A percentile compares a stretch with the other conserved stretches of the same genome.
phyloP scores from a whole-genome alignment of 2,888 invertebrate genomes.

The Synanthedon tipuliformis region DNA sequence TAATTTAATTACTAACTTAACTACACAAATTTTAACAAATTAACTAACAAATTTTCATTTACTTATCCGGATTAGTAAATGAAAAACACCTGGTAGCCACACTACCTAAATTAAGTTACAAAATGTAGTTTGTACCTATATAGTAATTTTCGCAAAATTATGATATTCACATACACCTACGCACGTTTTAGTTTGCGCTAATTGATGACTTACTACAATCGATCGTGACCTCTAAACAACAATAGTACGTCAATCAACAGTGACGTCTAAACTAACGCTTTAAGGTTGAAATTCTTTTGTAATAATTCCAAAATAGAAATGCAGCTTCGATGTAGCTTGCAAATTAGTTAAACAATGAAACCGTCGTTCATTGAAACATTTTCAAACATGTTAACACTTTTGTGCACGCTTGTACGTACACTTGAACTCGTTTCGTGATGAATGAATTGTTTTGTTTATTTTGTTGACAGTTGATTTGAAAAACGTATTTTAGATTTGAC shows the following conservation, averaged over 20 bases:
- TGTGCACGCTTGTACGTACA: slow-evolving; percentile 44
- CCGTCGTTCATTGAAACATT: slow-evolving; percentile 22
- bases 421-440: slow-evolving; percentile 54
- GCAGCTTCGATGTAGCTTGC: slow-evolving; percentile 11
- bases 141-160: slow-evolving; percentile 8
- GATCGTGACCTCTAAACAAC: slow-evolving; percentile 25
- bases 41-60: too few relatives aligned
- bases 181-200: slow-evolving; percentile 23
- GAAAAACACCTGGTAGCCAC: too few relatives aligned
- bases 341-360: slow-evolving; percentile 35
- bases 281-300: slow-evolving; percentile 1
- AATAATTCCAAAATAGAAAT: slow-evolving; percentile 2
- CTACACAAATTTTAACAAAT: too few relatives aligned
- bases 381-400: slow-evolving; percentile 19
- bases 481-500: too few relatives aligned
- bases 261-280: background rate
- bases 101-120: too few relatives aligned
- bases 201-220: slow-evolving; percentile 29
- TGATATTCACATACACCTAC: slow-evolving; percentile 25
- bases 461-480: slow-evolving; percentile 3
- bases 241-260: slow-evolving; percentile 12
- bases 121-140: too few relatives aligned
- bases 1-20: too few relatives aligned
- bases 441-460: slow-evolving; percentile 35
- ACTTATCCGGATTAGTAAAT: too few relatives aligned